Percentiles rank a stretch among this genome's conserved stretches.
Evolutionary conservation across 2,113 vertebrate genomes (phyloP).

Genomic region (Salminus brasiliensis): DNA sequence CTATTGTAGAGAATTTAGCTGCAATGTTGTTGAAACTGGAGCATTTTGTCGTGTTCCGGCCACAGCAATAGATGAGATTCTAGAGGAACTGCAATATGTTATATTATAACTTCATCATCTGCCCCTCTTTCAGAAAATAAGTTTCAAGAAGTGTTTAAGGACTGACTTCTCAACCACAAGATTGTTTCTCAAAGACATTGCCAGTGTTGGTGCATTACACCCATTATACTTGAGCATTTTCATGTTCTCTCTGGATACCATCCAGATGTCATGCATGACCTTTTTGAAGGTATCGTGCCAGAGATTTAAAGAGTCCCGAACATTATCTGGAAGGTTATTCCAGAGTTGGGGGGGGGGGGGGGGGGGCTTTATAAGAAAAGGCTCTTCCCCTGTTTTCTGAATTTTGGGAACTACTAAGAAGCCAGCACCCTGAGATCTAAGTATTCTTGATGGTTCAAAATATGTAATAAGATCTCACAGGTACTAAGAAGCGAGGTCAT

Average conservation of each 20-base stretch:
- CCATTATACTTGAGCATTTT: slow-evolving; percentile 26
- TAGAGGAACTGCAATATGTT: background rate
- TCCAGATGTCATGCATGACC: slow-evolving; percentile 45
- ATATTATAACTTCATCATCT: background rate
- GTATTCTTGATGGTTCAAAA: too few species aligned
- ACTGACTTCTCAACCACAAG: too few species aligned
- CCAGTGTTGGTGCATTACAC: background rate
- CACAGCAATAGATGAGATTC: background rate
- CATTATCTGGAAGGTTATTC: too few species aligned
- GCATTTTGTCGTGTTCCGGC: slow-evolving; percentile 3
- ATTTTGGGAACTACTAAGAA: too few species aligned
- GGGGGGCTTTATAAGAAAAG: too few species aligned
- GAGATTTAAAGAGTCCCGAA: slow-evolving; percentile 40
- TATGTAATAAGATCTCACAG: too few species aligned
- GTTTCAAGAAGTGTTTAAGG: background rate
- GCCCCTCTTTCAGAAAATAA: background rate
- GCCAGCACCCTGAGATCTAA: too few species aligned
- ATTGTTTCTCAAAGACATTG: slow-evolving; percentile 1
- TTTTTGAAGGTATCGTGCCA: slow-evolving; percentile 50
- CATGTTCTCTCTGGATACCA: slow-evolving; percentile 38
- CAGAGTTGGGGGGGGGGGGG: too few species aligned
- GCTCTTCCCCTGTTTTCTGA: too few species aligned
- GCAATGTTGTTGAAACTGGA: slow-evolving; percentile 23
- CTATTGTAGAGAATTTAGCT: background rate
- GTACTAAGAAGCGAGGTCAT: too few species aligned